Base-by-base conservation (phyloP, 2,797 vertebrate genomes). In the Antennarius maculatus region DNA sequence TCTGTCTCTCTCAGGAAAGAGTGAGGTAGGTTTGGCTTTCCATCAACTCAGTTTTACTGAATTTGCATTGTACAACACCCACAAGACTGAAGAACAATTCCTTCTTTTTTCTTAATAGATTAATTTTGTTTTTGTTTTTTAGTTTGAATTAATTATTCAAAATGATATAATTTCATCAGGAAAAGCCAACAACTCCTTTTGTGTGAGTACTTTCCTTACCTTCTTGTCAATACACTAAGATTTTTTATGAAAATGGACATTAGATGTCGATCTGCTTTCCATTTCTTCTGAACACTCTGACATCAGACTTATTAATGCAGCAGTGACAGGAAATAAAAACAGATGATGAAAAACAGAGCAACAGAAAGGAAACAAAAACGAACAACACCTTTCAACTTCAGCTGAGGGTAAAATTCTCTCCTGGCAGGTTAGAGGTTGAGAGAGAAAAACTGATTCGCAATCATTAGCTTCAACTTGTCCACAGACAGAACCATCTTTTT, bases 21-120 rank as follows among this genome's bases (percentile, higher is more conserved):
- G 62, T 66, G 58, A 69, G 57, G 58, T 5, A 47, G 61, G 77
- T 80, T 81, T 81, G 66, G 69, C 62, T 82, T 86, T 74, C 75
- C 78, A 80, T 89, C 91, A 79, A 88, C 42, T 60, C 52, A 18
- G 59, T 70, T 66, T 66, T 57, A 72, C 58, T 79, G 76, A 83
- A 68, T 80, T 79, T 64, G 53, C 83, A 86, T 87, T 80, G 69
- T 74, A 67, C 62, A 39, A 60, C 41, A 69, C 56, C 55, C 11
- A 31, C 37, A 66, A 71, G 57, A 63, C 50, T 48, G 15, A 71
- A 46, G 13, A 39, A 60, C 1, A 65, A 55, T 37, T 48, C 27
- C 16, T 57, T 28, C 2, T 46, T 7, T 46, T 46, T 46, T 49
- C 5, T 61, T 58, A 37, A 71, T 48, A 59, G 14, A 71, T 54